Conservation (phyloP, 1,140 invertebrate genomes). For the Tetraneura akinire region DNA sequence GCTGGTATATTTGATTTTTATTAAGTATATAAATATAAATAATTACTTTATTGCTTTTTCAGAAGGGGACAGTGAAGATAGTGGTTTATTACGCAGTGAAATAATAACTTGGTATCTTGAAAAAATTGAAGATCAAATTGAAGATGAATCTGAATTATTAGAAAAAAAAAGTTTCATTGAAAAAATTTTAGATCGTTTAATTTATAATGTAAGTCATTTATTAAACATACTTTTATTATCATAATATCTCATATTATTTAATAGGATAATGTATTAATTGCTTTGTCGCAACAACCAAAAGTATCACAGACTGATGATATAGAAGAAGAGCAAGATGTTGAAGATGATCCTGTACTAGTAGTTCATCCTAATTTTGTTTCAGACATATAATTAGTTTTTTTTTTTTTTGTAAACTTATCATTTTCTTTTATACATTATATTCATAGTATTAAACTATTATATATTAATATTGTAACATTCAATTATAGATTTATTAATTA, state of each 20-base stretch:
- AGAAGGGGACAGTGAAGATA: conserved; percentile 56
- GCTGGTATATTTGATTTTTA: conserved; percentile 38
- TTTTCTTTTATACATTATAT: no score
- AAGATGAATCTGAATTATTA: conserved; percentile 87
- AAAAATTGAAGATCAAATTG: conserved; percentile 78
- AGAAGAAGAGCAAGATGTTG: conserved; percentile 32
- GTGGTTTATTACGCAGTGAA: conserved; percentile 77
- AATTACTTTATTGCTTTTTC: conserved; percentile 49
- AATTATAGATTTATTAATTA: no score
- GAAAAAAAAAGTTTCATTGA: conserved; percentile 89
- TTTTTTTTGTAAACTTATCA: no score
- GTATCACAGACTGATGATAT: background rate
- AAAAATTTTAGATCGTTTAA: conserved; percentile 91
- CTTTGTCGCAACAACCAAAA: conserved; percentile 21
- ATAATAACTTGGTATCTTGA: conserved; percentile 94
- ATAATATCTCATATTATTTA: conserved; percentile 3
- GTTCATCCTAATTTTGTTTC: conserved; percentile 46
- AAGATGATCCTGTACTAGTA: conserved; percentile 43
- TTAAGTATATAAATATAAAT: background rate
- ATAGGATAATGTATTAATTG: conserved; percentile 49
- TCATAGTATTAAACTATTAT: no score
- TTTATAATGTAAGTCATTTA: conserved; percentile 75
- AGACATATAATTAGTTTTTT: background rate
- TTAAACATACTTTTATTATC: no score
- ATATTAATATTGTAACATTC: no score